These are phyloP conservation scores for Eurystomus gularis DNA, from an alignment of 2,113 vertebrate genomes.

Conservation along the genomic window DNA sequence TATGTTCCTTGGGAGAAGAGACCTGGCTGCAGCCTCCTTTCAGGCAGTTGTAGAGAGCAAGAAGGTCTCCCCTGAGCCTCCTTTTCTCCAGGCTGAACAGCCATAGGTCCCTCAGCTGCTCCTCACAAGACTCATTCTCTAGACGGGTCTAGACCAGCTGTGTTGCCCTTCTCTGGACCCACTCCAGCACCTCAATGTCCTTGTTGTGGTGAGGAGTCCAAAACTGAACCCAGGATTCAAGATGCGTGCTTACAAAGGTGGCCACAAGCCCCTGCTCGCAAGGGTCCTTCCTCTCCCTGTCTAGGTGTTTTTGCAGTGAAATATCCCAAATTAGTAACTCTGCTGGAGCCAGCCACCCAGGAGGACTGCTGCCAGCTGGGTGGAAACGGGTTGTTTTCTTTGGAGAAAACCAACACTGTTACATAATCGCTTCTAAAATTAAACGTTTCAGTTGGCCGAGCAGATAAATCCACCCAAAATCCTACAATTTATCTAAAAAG, in stretches of 20 bases:
- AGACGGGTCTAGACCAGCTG: background rate
- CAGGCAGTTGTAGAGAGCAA: background rate
- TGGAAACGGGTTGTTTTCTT: background rate
- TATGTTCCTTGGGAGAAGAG: background rate
- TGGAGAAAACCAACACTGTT: background rate
- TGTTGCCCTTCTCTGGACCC: background rate
- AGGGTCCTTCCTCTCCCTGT: background rate
- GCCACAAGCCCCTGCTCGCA: background rate
- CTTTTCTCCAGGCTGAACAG: background rate
- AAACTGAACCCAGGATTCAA: background rate
- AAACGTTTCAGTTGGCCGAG: background rate
- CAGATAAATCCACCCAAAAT: background rate
- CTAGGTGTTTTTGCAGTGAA: background rate
- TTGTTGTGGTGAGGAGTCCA: background rate
- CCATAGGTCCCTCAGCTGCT: background rate
- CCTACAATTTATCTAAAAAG: background rate
- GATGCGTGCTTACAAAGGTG: background rate
- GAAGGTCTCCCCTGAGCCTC: background rate
- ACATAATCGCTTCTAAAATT: conserved; percentile 13
- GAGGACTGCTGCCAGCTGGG: background rate
- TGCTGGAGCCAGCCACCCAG: background rate
- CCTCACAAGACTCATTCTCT: background rate
- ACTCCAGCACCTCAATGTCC: background rate
- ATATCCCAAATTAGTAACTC: background rate
- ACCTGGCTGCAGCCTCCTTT: background rate